Base-by-base conservation (phyloP, 1,140 invertebrate species). In the Cataglyphis hispanica region DNA sequence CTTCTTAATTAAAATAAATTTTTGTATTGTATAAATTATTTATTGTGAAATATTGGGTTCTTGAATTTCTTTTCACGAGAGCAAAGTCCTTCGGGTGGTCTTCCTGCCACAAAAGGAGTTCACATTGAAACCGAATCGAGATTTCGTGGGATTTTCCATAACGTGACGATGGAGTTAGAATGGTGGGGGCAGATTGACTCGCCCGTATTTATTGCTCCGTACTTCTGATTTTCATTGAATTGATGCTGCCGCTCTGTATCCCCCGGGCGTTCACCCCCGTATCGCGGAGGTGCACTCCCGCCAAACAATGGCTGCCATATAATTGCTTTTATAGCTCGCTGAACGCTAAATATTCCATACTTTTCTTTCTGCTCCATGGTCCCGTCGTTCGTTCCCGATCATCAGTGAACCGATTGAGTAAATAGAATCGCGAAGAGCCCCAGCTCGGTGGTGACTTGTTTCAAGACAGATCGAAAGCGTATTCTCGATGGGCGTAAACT, bases 271-370 rank as follows among this genome's bases (percentile, higher is more conserved):
- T 93, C 91, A 85, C 86, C 90, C 90, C 87, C 92, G 91, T 94
- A 95, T 95, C 94, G 93, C 89, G 87, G 91, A 94, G 91, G 92
- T 92, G 93, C 94, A 94, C 92, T 92, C 93, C 92, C 91, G 92
- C 92, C 93, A 95, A 95, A 95, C 94, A 95, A 95, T 95, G 92
- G 93, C 85, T 92, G 89, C 92, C 93, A 92, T 93, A 94, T 95
- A 95, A 95, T 95, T 95, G 94, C 94, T 94, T 95, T 94, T 95
- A 94, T 94, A 94, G 92, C 92, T 94, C 94, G 94, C 88, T 94
- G 94, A 94, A 94, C 93, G 93, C 93, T 95, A 95, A 94, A 95
- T 95, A 95, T 95, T 94, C 93, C 92, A 94, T 94, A 94, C 93
- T 93, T 95, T 94, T 93, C 90, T 88, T 92, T 92, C 92, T 91